Evolutionary conservation across 2,888 invertebrate species (phyloP).

Genomic region (Eilema caniola): DNA sequence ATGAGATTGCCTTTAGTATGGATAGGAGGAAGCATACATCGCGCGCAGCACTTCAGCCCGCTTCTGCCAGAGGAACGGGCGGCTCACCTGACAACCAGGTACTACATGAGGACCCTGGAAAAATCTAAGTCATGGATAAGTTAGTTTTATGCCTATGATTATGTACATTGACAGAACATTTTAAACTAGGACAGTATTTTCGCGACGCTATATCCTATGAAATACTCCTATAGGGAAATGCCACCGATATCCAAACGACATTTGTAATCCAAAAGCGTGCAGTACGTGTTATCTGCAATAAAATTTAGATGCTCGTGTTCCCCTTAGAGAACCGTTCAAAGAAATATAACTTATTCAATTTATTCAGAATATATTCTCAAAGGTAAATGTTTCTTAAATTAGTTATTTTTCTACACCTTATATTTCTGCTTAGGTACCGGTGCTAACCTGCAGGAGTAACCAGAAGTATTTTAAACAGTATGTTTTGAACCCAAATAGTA

Average conservation of each 20-base stretch:
- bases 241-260: not conserved
- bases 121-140: no score
- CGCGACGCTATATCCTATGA: not conserved
- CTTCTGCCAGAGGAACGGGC: no score
- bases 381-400: not conserved
- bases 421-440: not conserved
- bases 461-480: no score
- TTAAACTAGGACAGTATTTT: not conserved
- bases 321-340: not conserved
- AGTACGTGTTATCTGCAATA: conserved; percentile 2
- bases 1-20: no score
- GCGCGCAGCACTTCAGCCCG: no score
- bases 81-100: no score
- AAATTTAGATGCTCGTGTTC: conserved; percentile 2
- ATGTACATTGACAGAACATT: not conserved
- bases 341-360: conserved; percentile 1
- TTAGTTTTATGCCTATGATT: not conserved
- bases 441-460: not conserved
- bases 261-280: not conserved
- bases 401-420: not conserved
- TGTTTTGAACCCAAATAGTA: no score
- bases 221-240: conserved; percentile 4
- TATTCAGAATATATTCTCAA: not conserved
- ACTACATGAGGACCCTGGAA: no score
- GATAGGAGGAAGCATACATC: no score